Evolutionary conservation across 2,888 invertebrate genomes (phyloP).

Genomic region (Idaea aversata): DNA sequence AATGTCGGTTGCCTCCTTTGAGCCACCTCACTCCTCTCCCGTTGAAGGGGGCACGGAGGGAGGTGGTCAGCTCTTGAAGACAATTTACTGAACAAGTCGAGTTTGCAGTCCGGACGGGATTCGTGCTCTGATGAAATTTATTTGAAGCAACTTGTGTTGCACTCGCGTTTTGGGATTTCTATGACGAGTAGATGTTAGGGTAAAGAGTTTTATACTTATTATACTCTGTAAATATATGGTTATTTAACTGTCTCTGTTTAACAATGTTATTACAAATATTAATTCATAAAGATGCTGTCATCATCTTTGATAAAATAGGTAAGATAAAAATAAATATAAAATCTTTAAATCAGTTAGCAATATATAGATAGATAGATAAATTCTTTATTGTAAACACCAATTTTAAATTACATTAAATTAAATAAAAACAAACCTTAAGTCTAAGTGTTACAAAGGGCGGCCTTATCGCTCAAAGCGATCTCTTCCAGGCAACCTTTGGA

Average conservation of each 20-base stretch:
- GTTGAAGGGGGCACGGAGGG: constrained; percentile 53
- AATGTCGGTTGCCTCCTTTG: constrained; percentile 66
- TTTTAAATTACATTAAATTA: no score
- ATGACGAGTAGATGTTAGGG: constrained; percentile 31
- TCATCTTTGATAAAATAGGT: background rate
- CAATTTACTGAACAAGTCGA: constrained; percentile 75
- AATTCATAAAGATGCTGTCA: background rate
- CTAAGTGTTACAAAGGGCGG: no score
- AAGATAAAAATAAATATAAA: no score
- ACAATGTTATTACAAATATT: background rate
- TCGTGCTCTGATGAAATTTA: constrained; percentile 73
- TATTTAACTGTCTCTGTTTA: background rate
- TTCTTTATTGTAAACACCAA: no score
- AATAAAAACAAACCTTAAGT: no score
- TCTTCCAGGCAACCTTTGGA: no score
- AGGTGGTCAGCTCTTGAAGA: constrained; percentile 78
- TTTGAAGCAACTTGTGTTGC: constrained; percentile 65
- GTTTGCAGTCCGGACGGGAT: constrained; percentile 61
- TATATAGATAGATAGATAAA: no score
- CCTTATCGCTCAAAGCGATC: no score
- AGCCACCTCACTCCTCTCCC: constrained; percentile 34
- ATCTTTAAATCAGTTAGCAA: background rate
- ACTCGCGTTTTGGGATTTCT: constrained; percentile 59
- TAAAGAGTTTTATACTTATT: constrained; percentile 16
- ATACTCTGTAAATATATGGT: background rate